Conservation (phyloP, 2,113 vertebrate species). For the Cyprinus carpio region DNA sequence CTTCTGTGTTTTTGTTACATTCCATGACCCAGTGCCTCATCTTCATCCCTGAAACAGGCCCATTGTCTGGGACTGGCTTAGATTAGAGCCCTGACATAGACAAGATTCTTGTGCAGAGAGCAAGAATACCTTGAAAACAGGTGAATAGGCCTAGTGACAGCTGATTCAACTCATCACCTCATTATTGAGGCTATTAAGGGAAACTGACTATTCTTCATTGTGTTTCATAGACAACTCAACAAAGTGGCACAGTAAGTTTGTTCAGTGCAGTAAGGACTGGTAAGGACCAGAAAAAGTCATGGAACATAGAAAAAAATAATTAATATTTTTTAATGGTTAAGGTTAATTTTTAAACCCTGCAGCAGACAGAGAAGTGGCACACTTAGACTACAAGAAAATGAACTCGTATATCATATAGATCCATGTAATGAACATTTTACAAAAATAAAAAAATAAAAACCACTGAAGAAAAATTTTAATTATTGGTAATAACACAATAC, state of each 20-base stretch:
- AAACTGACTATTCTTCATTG: neutral
- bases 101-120: slow-evolving; percentile 59
- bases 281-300: too few species aligned
- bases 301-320: too few species aligned
- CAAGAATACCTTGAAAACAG: slow-evolving; percentile 45
- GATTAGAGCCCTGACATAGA: slow-evolving; percentile 57
- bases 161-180: slow-evolving; percentile 51
- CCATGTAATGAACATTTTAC: neutral
- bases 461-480: neutral
- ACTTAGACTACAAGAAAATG: neutral
- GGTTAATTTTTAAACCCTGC: too few species aligned
- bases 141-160: slow-evolving; percentile 25
- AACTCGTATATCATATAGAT: neutral
- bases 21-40: slow-evolving; percentile 53
- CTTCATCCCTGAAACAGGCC: slow-evolving; percentile 60
- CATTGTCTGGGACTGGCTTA: slow-evolving; percentile 62
- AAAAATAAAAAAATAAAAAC: too few species aligned
- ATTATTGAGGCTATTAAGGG: slow-evolving; percentile 25
- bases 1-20: slow-evolving; percentile 41
- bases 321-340: too few species aligned
- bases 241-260: neutral
- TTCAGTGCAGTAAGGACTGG: neutral
- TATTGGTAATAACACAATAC: neutral
- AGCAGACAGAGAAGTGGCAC: too few species aligned
- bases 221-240: too few species aligned